Evolutionary conservation across 2,888 invertebrate species (phyloP).

Genomic region (Caenorhabditis doughertyi): DNA sequence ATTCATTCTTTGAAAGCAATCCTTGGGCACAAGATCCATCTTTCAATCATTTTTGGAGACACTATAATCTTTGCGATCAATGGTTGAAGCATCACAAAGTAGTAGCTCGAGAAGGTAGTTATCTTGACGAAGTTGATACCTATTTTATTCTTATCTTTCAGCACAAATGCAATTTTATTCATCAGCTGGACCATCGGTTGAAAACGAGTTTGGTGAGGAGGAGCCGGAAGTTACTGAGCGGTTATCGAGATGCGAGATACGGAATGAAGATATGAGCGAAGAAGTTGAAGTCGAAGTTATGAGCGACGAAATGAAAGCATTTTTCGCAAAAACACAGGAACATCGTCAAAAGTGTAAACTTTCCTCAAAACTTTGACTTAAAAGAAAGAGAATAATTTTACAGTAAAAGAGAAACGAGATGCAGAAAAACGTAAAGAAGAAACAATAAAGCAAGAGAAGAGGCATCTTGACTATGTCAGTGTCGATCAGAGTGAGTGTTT

Average conservation of each 20-base stretch:
- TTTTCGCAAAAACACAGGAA: slow-evolving; percentile 46
- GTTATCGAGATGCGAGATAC: slow-evolving; percentile 43
- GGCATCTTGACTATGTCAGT: slow-evolving; percentile 25
- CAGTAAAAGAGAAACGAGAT: slow-evolving; percentile 38
- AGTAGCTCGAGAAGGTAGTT: slow-evolving; percentile 14
- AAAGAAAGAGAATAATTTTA: background rate
- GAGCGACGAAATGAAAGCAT: slow-evolving; percentile 49
- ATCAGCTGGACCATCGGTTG: background rate
- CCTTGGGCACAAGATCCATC: slow-evolving; percentile 44
- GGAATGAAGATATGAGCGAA: slow-evolving; percentile 7
- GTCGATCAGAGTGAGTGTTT: slow-evolving; percentile 47
- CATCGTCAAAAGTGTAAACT: slow-evolving; percentile 54
- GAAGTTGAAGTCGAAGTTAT: slow-evolving; percentile 24
- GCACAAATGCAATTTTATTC: background rate
- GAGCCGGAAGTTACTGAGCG: slow-evolving; percentile 41
- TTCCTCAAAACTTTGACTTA: background rate
- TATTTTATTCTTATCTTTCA: slow-evolving; percentile 10
- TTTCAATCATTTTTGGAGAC: slow-evolving; percentile 45
- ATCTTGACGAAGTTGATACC: too few relatives aligned
- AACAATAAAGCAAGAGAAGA: background rate
- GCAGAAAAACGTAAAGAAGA: slow-evolving; percentile 8
- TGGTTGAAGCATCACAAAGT: slow-evolving; percentile 33
- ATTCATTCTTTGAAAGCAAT: slow-evolving; percentile 21
- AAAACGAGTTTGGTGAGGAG: background rate
- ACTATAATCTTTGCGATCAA: slow-evolving; percentile 33